A percentile compares a stretch with the other conserved stretches of the same genome.
phyloP scores from a whole-genome alignment of 2,797 vertebrate species.

The Tragopan temminckii region DNA sequence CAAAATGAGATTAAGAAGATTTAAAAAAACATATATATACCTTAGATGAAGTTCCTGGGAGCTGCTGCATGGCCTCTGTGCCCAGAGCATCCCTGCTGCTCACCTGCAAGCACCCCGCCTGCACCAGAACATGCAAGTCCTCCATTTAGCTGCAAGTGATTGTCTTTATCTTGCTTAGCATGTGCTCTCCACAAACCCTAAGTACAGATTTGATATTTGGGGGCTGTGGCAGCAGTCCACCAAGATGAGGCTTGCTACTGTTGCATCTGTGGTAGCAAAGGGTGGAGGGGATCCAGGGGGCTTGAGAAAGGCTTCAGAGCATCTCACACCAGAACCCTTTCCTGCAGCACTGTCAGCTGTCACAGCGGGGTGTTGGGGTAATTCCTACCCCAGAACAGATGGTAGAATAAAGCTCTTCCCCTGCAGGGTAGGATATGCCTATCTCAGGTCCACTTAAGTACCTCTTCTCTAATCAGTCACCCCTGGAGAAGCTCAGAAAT shows the following conservation, averaged over 20 bases:
- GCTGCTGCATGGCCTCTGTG: background rate
- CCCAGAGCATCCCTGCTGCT: background rate
- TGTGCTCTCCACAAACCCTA: background rate
- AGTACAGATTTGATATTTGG: too few species aligned
- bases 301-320: fast-evolving
- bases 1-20: background rate
- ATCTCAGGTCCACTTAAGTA: background rate
- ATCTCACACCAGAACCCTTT: background rate
- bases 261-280: background rate
- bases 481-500: background rate
- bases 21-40: fast-evolving
- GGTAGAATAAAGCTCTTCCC: constrained; percentile 28
- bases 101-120: background rate
- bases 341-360: background rate
- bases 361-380: background rate
- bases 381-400: constrained; percentile 1
- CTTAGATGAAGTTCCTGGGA: background rate
- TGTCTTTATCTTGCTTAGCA: background rate
- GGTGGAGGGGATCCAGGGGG: background rate
- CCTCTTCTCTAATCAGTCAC: constrained; percentile 14
- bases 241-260: background rate
- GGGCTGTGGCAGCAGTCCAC: background rate
- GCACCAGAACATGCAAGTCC: background rate
- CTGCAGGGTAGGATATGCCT: background rate
- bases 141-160: fast-evolving